Conservation (phyloP, 2,113 vertebrate species). For the Sphyrna mokarran region DNA sequence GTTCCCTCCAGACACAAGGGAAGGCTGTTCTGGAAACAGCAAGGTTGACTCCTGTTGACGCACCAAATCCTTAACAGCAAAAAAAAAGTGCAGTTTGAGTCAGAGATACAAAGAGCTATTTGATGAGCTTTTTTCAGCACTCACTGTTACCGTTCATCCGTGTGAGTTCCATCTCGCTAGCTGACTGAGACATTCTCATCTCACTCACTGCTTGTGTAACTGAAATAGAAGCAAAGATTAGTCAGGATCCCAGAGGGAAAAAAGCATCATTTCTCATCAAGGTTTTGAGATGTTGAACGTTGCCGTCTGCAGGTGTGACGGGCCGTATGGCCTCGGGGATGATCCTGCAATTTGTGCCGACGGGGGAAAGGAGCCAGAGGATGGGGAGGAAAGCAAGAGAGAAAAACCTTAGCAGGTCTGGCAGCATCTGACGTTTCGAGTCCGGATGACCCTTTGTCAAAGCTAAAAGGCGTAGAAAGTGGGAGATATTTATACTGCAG, state of each 20-base stretch:
- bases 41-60: background rate
- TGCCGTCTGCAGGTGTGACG: background rate
- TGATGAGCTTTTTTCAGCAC: background rate
- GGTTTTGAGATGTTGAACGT: background rate
- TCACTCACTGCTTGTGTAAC: background rate
- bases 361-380: background rate
- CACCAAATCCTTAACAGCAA: background rate
- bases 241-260: background rate
- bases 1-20: background rate
- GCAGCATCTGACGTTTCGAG: too few relatives aligned
- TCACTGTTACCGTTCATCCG: background rate
- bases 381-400: background rate
- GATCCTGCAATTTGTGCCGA: background rate
- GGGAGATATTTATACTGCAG: too few relatives aligned
- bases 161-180: background rate
- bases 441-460: too few relatives aligned
- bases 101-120: background rate
- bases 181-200: background rate
- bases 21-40: background rate
- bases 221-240: slow-evolving; percentile 4
- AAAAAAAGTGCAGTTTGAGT: background rate
- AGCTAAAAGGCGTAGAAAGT: too few relatives aligned
- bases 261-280: background rate
- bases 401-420: too few relatives aligned
- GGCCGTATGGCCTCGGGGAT: background rate